A percentile compares a stretch with the other conserved stretches of the same genome.
phyloP scores from a whole-genome alignment of 2,888 invertebrate species.

The Crocallis elinguaria region DNA sequence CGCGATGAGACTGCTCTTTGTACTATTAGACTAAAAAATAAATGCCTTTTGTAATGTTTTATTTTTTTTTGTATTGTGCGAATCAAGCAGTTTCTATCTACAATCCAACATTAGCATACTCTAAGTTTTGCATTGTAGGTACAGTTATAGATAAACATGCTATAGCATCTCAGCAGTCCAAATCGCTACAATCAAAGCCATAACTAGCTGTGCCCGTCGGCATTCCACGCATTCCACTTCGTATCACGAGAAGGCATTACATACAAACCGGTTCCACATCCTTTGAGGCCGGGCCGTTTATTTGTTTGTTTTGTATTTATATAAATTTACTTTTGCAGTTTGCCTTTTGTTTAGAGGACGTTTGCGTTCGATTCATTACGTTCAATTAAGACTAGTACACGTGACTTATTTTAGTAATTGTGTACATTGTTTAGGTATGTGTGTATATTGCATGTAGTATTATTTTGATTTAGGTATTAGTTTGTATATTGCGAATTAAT shows the following conservation, averaged over 20 bases:
- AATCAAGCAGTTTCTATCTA: too few species aligned
- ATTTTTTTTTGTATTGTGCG: too few species aligned
- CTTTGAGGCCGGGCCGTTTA: slow-evolving; percentile 56
- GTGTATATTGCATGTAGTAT: too few species aligned
- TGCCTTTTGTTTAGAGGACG: slow-evolving; percentile 20
- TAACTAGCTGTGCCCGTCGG: slow-evolving; percentile 45
- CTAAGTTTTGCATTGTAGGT: background rate
- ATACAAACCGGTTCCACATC: slow-evolving; percentile 65
- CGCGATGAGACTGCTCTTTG: too few species aligned
- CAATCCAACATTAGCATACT: background rate
- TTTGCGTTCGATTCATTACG: slow-evolving; percentile 10
- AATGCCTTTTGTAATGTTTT: too few species aligned
- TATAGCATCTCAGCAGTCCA: slow-evolving; percentile 27
- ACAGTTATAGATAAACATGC: slow-evolving; percentile 21
- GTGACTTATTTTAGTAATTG: background rate
- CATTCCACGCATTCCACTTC: slow-evolving; percentile 53
- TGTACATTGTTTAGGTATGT: too few species aligned
- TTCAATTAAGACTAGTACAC: slow-evolving; percentile 2
- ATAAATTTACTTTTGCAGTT: slow-evolving; percentile 35
- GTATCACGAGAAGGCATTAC: slow-evolving; percentile 48
- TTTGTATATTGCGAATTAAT: too few species aligned
- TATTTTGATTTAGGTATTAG: too few species aligned
- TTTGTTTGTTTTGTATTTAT: slow-evolving; percentile 51
- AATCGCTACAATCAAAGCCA: slow-evolving; percentile 13
- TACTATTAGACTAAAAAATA: too few species aligned